Percentiles rank a stretch among this genome's conserved stretches.
Conservation (phyloP, 1,140 invertebrate genomes). For the Apocrypta bakeri region DNA sequence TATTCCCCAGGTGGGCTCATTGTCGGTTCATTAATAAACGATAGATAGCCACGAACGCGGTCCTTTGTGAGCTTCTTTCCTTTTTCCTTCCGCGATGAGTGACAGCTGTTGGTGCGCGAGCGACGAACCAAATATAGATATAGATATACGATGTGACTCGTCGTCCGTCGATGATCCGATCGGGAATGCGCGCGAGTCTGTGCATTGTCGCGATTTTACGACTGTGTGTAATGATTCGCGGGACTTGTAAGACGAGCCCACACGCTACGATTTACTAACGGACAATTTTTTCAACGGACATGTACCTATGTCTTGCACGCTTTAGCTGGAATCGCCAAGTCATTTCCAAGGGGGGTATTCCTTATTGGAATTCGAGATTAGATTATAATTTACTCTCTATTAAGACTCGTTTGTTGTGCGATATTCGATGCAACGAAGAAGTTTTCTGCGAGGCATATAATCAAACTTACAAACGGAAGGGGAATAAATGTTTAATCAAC, state of each 20-base stretch:
- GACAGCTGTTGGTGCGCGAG: conserved; percentile 54
- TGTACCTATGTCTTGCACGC: neutral
- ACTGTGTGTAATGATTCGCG: neutral
- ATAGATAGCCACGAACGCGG: conserved; percentile 42
- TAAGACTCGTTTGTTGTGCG: neutral
- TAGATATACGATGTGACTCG: neutral
- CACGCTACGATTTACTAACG: no score
- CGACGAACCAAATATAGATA: no score
- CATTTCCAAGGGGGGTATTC: neutral
- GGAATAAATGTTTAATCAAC: neutral
- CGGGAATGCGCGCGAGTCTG: conserved; percentile 13
- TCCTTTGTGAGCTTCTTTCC: conserved; percentile 43
- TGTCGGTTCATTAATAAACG: conserved; percentile 56
- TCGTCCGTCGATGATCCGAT: neutral
- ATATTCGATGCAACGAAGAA: neutral
- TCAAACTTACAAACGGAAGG: neutral
- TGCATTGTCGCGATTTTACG: conserved; percentile 3
- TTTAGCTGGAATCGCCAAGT: neutral
- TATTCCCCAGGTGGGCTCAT: conserved; percentile 17
- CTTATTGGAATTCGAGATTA: neutral
- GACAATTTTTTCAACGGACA: neutral
- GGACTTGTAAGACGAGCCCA: neutral
- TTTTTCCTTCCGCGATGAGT: conserved; percentile 51
- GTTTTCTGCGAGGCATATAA: neutral
- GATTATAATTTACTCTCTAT: neutral